Conservation (phyloP, 2,888 invertebrate species). For the Odontocerum albicorne region DNA sequence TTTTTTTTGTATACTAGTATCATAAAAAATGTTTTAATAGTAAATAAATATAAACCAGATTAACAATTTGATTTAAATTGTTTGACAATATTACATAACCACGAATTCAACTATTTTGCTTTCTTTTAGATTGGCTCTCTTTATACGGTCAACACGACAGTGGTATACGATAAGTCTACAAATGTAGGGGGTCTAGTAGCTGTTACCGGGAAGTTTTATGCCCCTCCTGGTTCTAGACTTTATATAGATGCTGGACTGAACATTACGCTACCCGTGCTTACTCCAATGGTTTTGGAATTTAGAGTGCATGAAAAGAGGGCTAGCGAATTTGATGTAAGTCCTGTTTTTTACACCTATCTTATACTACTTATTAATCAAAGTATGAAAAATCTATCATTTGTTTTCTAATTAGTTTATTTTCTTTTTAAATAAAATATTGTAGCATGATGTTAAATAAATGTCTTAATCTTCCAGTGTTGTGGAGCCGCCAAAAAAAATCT, state of each 20-base stretch:
- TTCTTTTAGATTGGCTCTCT: conserved; percentile 49
- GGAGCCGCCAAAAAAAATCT: too few relatives aligned
- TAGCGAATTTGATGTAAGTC: conserved; percentile 68
- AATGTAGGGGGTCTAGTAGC: conserved; percentile 35
- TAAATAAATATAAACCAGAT: background rate
- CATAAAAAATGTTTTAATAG: background rate
- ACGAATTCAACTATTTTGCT: background rate
- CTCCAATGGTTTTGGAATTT: conserved; percentile 66
- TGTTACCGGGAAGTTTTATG: conserved; percentile 51
- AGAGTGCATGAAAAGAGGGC: conserved; percentile 68
- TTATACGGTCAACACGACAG: conserved; percentile 47
- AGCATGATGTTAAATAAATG: too few relatives aligned
- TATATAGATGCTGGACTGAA: conserved; percentile 71
- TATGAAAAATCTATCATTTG: too few relatives aligned
- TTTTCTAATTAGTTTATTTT: too few relatives aligned
- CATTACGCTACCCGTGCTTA: conserved; percentile 72
- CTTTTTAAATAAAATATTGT: too few relatives aligned
- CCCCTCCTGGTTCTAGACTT: conserved; percentile 68
- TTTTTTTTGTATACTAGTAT: too few relatives aligned
- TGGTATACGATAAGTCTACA: conserved; percentile 53
- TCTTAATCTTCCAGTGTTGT: too few relatives aligned
- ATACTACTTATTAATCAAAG: too few relatives aligned
- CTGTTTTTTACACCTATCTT: background rate
- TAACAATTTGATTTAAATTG: too few relatives aligned
- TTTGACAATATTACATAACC: background rate